Base-by-base conservation (phyloP, 1,140 invertebrate species). In the Drosophila gunungcola region DNA sequence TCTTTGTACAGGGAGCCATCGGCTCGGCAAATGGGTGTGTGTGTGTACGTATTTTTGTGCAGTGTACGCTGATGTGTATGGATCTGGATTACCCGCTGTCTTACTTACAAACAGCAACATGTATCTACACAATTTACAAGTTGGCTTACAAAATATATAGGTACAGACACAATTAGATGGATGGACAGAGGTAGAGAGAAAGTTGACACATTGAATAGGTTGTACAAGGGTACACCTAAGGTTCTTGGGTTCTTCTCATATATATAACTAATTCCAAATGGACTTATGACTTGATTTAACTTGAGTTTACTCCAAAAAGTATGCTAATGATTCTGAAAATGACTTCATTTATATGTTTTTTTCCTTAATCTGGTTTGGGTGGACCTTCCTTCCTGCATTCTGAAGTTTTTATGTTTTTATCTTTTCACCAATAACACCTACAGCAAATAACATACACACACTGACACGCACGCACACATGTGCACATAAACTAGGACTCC, bases 391-490 rank as follows among this genome's bases (percentile, higher is more conserved):
- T 34, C 42, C 34, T 65, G 34, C 39, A 42, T 48, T 51, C 53
- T 69, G 34, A 54, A 77, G 49, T 39, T 34, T 41, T 56, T 51
- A 21, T 21, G 10, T 34, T 46, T 55, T 54, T 39, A 49, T 73
- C 41, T 58, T 69, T 77, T 61, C 72, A 83, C 68, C 84, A 82
- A 63, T 61, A 55, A 62, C 84, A 88, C 83, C 83, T 73, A 88
- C 83, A 88, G 83, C 83, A 86, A 86, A 86, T 61, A 60, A 76
- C 55, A 79, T 61, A 55, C 49, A 55, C 54, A 63, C 49, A 61
- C 39, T 46, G 43, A 64, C 49, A 54, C 38, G 45, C 52, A 46
- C 25, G 58, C 36, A 41, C 32, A 29, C 27, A 67, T 61, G 45
- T 48, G 55, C 34, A 73, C 43, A 36, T 51, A 41, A 65, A 73